phyloP scores from a whole-genome alignment of 1,140 invertebrate genomes.

The Trachymyrmex septentrionalis region DNA sequence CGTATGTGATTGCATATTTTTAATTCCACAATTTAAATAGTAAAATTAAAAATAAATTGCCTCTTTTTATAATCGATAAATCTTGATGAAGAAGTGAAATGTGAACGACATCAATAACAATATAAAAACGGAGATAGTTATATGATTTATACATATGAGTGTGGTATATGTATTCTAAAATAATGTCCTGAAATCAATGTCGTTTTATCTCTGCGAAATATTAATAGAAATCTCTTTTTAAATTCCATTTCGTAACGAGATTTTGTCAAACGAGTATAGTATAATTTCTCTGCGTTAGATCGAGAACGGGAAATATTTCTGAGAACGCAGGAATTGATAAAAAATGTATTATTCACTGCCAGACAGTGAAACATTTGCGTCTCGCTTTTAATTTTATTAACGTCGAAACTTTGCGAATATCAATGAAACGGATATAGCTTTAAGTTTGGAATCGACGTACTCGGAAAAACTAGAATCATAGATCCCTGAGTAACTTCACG shows the following conservation, averaged over 20 bases:
- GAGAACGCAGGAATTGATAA: not conserved
- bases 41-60: not conserved
- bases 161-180: not conserved
- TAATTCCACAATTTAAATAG: not conserved
- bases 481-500: constrained; percentile 45
- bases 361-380: constrained; percentile 40
- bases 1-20: not conserved
- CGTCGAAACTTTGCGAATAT: constrained; percentile 58
- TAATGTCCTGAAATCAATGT: not conserved
- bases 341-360: constrained; percentile 46
- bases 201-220: not conserved
- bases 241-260: constrained; percentile 2
- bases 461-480: constrained; percentile 58
- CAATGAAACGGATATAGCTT: constrained; percentile 47
- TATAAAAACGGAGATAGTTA: not conserved
- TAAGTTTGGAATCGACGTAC: constrained; percentile 44
- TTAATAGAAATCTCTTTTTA: constrained; percentile 16
- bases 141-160: not conserved
- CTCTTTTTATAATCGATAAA: constrained; percentile 7
- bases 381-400: constrained; percentile 57
- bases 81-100: not conserved
- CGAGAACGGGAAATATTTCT: constrained; percentile 29
- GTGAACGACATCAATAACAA: not conserved
- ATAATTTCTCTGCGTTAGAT: constrained; percentile 26
- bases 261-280: not conserved